Evolutionary conservation across 2,888 invertebrate genomes (phyloP).

Genomic region (Rapana venosa): DNA sequence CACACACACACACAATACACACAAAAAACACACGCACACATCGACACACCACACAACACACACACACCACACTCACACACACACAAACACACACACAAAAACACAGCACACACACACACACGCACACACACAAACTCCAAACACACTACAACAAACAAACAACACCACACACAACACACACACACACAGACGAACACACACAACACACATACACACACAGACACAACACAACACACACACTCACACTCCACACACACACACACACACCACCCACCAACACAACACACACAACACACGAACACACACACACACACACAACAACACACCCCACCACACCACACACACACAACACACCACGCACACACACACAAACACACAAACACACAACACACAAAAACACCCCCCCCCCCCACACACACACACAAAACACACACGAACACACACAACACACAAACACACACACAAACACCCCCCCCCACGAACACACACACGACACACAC

Average conservation of each 20-base stretch:
- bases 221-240: not conserved
- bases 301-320: not conserved
- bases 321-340: not conserved
- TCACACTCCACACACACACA: not conserved
- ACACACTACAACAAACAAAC: too few relatives aligned
- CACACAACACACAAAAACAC: too few relatives aligned
- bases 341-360: not conserved
- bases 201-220: not conserved
- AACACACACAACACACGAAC: not conserved
- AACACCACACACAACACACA: not conserved
- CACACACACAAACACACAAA: not conserved
- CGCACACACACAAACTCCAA: not conserved
- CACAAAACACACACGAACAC: not conserved
- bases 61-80: not conserved
- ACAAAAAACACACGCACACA: not conserved
- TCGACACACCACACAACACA: not conserved
- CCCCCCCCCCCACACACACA: not conserved
- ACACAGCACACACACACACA: not conserved
- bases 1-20: not conserved
- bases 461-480: too few relatives aligned
- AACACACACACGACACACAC: too few relatives aligned
- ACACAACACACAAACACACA: not conserved
- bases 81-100: too few relatives aligned
- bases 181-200: not conserved
- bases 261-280: not conserved